Conservation (phyloP, 2,113 vertebrate genomes). For the Smithornis capensis region DNA sequence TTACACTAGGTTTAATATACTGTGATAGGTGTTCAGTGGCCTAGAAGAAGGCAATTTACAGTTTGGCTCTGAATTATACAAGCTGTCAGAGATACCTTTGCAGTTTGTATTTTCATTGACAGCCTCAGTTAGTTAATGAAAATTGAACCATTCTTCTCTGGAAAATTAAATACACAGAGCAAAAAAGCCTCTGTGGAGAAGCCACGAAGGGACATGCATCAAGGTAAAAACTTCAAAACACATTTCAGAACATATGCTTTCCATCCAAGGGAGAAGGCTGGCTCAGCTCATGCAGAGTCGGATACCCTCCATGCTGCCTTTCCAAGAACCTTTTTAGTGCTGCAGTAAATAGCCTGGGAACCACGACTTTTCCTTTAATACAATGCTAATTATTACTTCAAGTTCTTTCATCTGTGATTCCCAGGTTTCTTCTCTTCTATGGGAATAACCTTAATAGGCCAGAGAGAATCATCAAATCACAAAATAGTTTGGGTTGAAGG, state of each 20-base stretch:
- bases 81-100: constrained; percentile 13
- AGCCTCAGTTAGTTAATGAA: background rate
- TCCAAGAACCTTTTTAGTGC: background rate
- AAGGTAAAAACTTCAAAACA: background rate
- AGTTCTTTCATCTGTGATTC: background rate
- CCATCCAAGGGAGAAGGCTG: background rate
- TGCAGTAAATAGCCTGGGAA: background rate
- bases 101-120: background rate
- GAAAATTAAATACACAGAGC: background rate
- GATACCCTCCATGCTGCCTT: background rate
- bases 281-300: background rate
- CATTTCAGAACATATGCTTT: background rate
- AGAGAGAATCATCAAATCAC: background rate
- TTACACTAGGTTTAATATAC: constrained; percentile 3
- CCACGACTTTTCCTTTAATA: background rate
- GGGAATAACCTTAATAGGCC: background rate
- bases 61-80: background rate
- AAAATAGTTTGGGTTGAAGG: background rate
- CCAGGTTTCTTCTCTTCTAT: background rate
- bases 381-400: background rate
- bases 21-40: constrained; percentile 11
- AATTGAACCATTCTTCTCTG: constrained; percentile 2
- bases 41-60: background rate
- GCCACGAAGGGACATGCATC: accelerated
- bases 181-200: background rate